These are phyloP conservation scores for Notodonta dromedarius DNA, from an alignment of 2,888 invertebrate species.

Conservation along the genomic window DNA sequence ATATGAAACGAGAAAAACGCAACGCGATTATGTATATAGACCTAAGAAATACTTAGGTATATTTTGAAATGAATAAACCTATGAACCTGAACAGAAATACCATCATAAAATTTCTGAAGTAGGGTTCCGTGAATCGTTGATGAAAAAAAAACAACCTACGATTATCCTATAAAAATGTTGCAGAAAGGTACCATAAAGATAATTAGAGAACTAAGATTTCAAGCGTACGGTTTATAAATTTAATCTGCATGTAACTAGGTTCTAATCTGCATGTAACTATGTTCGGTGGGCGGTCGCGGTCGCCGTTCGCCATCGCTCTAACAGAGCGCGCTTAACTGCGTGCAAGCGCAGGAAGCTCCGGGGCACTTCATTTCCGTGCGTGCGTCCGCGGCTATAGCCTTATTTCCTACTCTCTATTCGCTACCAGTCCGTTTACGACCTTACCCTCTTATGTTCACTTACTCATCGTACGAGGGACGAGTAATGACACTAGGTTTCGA, in stretches of 20 bases:
- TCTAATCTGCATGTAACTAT: neutral
- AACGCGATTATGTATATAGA: neutral
- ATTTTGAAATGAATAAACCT: too few relatives aligned
- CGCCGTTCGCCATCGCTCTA: slow-evolving; percentile 21
- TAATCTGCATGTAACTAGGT: neutral
- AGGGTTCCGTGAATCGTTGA: too few relatives aligned
- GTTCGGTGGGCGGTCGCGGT: slow-evolving; percentile 15
- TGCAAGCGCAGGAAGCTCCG: slow-evolving; percentile 49
- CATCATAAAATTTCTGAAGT: too few relatives aligned
- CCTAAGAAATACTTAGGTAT: neutral
- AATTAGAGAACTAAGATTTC: neutral
- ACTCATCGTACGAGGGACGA: neutral
- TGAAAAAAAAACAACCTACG: too few relatives aligned
- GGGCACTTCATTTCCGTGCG: slow-evolving; percentile 69
- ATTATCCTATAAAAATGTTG: too few relatives aligned
- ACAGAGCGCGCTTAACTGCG: slow-evolving; percentile 37
- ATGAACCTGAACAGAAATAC: too few relatives aligned
- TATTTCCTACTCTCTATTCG: slow-evolving; percentile 58
- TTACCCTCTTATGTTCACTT: slow-evolving; percentile 10
- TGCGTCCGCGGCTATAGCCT: slow-evolving; percentile 52
- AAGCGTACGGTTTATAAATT: neutral
- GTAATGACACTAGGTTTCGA: too few relatives aligned
- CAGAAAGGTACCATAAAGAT: neutral
- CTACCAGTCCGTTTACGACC: slow-evolving; percentile 58
- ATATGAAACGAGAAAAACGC: slow-evolving; percentile 1